Evolutionary conservation across 1,140 invertebrate genomes (phyloP).

Genomic region (Rhagoletis pomonella): DNA sequence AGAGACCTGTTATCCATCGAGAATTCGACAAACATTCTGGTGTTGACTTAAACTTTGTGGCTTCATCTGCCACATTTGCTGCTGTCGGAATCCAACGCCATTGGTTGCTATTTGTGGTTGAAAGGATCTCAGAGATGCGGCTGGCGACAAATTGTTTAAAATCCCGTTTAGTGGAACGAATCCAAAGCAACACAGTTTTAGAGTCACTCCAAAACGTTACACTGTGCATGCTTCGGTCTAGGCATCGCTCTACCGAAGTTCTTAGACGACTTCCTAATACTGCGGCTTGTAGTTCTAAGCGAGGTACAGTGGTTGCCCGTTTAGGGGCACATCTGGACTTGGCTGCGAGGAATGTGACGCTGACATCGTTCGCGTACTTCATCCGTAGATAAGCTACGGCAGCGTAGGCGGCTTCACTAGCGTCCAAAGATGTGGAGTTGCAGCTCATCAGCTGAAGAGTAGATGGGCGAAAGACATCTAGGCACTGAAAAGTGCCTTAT

Average conservation of each 20-base stretch:
- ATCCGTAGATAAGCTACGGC: no score
- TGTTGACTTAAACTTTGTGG: constrained; percentile 45
- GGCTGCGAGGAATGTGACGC: constrained; percentile 57
- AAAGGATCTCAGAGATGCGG: constrained; percentile 70
- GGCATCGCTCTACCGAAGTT: neutral
- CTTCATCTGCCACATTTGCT: constrained; percentile 65
- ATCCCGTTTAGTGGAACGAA: constrained; percentile 58
- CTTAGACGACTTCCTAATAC: constrained; percentile 60
- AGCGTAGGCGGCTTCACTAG: no score
- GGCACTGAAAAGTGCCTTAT: constrained; percentile 36
- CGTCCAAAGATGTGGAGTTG: no score
- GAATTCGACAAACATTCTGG: neutral
- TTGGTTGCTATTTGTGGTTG: constrained; percentile 54
- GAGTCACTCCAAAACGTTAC: constrained; percentile 69
- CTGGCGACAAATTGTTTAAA: constrained; percentile 73
- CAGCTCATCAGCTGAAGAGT: no score
- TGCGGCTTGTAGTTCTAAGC: constrained; percentile 64
- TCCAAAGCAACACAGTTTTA: constrained; percentile 62
- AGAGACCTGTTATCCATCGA: constrained; percentile 59
- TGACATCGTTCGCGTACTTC: constrained; percentile 57
- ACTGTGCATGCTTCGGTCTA: constrained; percentile 41
- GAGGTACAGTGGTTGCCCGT: constrained; percentile 61
- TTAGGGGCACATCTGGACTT: constrained; percentile 63
- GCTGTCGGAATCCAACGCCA: constrained; percentile 62
- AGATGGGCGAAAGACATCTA: constrained; percentile 30